Base-by-base conservation (phyloP, 2,888 invertebrate species). In the Catocala sponsa region DNA sequence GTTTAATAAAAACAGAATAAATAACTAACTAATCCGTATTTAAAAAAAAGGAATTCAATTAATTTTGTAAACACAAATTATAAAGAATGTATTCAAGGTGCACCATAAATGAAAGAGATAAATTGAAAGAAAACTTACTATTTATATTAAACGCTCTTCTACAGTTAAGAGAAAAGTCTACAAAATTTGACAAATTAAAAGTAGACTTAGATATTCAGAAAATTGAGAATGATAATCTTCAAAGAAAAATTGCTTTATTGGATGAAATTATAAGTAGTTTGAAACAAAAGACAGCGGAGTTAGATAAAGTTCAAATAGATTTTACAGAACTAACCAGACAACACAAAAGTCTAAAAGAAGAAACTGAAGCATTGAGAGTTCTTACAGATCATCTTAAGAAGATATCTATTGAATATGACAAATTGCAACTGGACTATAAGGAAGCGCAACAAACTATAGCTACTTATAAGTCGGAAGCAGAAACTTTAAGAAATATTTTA, bases 401-500 rank as follows among this genome's bases (percentile, higher is more conserved):
- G 74, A 86, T 92, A 61, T 88, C 92, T 6, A 83, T 88, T 55
- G 90, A 93, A 65, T 88, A 89, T 89, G 94, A 93, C 54, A 91
- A 89, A 76, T 72, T 94, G 48, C 84, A 90, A 79, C 81, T 92
- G 66, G 91, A 92, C 63, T 88, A 87, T 69, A 91, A 91, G 72
- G 89, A 91, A 52, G 83, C 89, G 38, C 77, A 90, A 69, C 85
- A 86, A 57, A 75, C 73, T 59, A 89, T 91, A 59, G 69, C 80
- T 10, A 89, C 85, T 67, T 88, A 87, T 74, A 92, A 91, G 80
- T 79, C 81, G 63, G 91, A 94, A 68, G 81, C 88, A 41, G 94
- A 94, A 66, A 86, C 86, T 41, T 78, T 94, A 48, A 93, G 93
- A 65, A 92, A 92, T 68, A 95, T 93, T 65, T 84, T 95, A 52